Evolutionary conservation across 1,140 invertebrate genomes (phyloP).

Genomic region (Chlorops oryzae): DNA sequence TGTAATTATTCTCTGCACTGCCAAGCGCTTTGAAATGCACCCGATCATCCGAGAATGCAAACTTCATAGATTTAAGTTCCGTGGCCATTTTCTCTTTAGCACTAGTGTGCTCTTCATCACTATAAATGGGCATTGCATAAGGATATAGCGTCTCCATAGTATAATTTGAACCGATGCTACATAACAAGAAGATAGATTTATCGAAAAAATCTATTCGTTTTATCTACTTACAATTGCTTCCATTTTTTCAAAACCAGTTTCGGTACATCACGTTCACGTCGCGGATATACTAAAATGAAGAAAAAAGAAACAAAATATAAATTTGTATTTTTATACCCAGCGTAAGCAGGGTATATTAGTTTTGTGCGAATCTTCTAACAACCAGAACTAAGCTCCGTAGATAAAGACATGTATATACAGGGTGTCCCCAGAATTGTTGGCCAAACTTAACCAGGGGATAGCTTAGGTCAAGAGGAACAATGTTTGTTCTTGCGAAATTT

Average conservation of each 20-base stretch:
- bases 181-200: slow-evolving; percentile 1
- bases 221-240: slow-evolving; percentile 17
- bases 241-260: neutral
- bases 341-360: too few relatives aligned
- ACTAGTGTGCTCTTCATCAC: neutral
- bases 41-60: neutral
- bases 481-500: too few relatives aligned
- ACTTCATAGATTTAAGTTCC: slow-evolving; percentile 16
- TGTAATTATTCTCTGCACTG: neutral
- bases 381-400: too few relatives aligned
- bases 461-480: too few relatives aligned
- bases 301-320: neutral
- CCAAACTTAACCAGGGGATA: too few relatives aligned
- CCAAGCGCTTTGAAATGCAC: neutral
- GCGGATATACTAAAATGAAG: slow-evolving; percentile 6
- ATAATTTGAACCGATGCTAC: slow-evolving; percentile 7
- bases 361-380: too few relatives aligned
- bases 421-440: too few relatives aligned
- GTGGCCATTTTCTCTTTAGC: too few relatives aligned
- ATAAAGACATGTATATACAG: too few relatives aligned
- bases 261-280: neutral
- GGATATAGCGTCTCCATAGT: slow-evolving; percentile 1
- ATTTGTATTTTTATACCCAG: too few relatives aligned
- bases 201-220: neutral
- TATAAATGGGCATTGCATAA: neutral